Conservation (phyloP, 53 echinoderm and acorn worm genomes). For the Paelopatides confundens region DNA sequence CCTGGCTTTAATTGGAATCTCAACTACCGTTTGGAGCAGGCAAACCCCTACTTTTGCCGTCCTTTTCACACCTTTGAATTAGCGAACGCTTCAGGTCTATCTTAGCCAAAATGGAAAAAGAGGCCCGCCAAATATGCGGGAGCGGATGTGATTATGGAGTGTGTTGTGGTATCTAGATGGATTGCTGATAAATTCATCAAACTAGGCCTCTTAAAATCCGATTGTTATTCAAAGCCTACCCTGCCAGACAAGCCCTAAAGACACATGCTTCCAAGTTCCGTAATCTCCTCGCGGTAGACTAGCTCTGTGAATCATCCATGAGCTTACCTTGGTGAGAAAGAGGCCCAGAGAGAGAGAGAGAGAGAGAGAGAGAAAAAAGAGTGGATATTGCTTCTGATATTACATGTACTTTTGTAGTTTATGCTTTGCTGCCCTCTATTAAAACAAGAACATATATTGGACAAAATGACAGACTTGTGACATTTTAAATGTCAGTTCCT, state of each 20-base stretch:
- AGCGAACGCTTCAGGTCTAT: background rate
- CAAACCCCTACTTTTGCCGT: background rate
- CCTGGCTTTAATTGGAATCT: background rate
- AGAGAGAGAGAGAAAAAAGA: too few species aligned
- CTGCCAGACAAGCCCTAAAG: conserved; percentile 5
- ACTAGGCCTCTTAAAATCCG: conserved; percentile 30
- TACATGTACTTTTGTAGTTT: background rate
- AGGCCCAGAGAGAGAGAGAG: background rate
- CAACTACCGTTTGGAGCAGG: background rate
- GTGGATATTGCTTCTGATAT: background rate
- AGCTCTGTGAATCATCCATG: background rate
- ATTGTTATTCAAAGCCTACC: conserved; percentile 39
- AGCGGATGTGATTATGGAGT: background rate
- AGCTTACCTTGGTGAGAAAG: background rate
- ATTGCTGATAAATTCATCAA: background rate
- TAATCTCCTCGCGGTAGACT: conserved; percentile 2
- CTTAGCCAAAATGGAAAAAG: conserved; percentile 26
- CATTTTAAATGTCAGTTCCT: too few species aligned
- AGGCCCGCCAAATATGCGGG: background rate
- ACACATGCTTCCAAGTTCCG: background rate
- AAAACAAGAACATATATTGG: background rate
- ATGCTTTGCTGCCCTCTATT: too few species aligned
- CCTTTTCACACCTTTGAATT: background rate
- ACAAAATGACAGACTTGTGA: too few species aligned
- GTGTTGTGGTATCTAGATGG: background rate